Evolutionary conservation across 2,113 vertebrate species (phyloP).

Genomic region (Amphiprion ocellaris): DNA sequence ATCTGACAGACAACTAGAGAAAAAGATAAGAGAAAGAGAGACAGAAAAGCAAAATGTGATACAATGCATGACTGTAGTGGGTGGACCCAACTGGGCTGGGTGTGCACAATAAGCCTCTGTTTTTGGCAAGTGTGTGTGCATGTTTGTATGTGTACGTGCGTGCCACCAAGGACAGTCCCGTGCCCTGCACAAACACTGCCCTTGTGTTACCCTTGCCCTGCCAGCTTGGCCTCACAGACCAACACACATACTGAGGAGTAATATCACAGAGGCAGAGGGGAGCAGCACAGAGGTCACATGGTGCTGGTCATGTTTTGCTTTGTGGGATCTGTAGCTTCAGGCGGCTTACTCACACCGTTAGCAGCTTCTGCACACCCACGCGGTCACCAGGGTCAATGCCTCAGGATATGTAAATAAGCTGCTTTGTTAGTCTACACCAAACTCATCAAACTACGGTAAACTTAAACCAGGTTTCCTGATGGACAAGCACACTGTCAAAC

Average conservation of each 20-base stretch:
- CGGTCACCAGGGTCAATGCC: not conserved
- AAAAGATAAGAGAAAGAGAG: conserved; percentile 27
- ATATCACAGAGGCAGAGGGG: conserved; percentile 47
- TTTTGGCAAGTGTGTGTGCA: conserved; percentile 61
- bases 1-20: conserved; percentile 5
- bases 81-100: conserved; percentile 56
- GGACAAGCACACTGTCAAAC: not conserved
- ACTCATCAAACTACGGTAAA: not conserved
- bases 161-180: conserved; percentile 72
- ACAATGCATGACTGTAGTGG: conserved; percentile 75
- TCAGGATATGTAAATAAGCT: conserved; percentile 15
- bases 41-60: conserved; percentile 45
- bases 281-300: conserved; percentile 52
- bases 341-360: conserved; percentile 27
- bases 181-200: conserved; percentile 80
- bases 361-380: not conserved
- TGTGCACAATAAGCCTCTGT: conserved; percentile 82
- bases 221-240: conserved; percentile 45
- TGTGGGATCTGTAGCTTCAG: conserved; percentile 32
- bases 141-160: conserved; percentile 59
- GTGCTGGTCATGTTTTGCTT: conserved; percentile 35
- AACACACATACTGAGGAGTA: conserved; percentile 41
- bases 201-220: conserved; percentile 74
- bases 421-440: conserved; percentile 1
- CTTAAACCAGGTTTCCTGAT: not conserved